Evolutionary conservation across 2,888 invertebrate genomes (phyloP), one percentile per base, ranked within the genome.

Genomic region (Cremastinae sp.): DNA sequence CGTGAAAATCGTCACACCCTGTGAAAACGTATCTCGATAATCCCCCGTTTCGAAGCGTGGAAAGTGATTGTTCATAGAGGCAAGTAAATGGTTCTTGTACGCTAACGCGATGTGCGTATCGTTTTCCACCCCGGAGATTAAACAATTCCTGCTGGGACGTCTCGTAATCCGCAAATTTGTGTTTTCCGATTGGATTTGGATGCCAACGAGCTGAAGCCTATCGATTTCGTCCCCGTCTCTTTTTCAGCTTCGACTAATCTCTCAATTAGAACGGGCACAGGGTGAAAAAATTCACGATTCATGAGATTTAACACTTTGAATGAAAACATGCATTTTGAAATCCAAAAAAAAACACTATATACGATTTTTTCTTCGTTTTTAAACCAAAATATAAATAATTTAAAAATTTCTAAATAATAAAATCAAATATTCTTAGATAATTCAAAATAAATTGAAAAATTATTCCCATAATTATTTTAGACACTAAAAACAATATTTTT

Each of bases 121-220:
- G 28, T 28, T 28, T 28, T 28, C 80, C 83, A 85, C 45, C 64
- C 75, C 81, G 83, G 85, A 83, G 87, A 86, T 86, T 87, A 86
- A 86, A 87, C 85, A 87, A 87, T 87, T 86, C 87, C 87, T 82
- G 87, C 88, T 87, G 86, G 74, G 88, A 84, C 83, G 37, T 59
- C 51, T 69, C 83, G 85, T 87, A 88, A 88, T 88, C 88, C 86
- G 86, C 86, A 87, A 88, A 88, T 88, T 87, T 86, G 88, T 86
- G 85, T 84, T 84, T 71, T 70, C 61, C 28, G 20, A 20, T 10
- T 10, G 9, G 49, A 49, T 10, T 49, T 22, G 16, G 37, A 47
- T 47, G 12, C 53, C 28, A 61, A 56, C 45, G 51, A 74, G 41
- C 49, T 61, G 41, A 65, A 58, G n/a, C 56, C 35, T 37, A 53